Conservation (phyloP, 1,140 invertebrate genomes). For the Caenorhabditis brenneri region DNA sequence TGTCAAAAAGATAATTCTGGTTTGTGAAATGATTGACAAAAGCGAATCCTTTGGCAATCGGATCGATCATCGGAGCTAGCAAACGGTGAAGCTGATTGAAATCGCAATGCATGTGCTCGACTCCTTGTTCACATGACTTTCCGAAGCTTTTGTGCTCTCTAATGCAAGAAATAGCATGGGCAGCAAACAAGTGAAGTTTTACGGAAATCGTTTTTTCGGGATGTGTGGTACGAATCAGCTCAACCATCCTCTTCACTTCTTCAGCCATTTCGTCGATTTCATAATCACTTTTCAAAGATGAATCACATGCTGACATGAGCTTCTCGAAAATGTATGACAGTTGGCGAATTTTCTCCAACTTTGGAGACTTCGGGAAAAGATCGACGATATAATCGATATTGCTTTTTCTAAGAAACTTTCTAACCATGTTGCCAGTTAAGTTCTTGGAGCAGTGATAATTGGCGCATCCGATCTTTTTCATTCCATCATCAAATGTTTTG, state of each 20-base stretch:
- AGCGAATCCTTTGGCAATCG: too few relatives aligned
- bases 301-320: background rate
- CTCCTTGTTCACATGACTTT: background rate
- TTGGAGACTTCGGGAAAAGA: background rate
- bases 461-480: background rate
- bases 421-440: background rate
- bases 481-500: background rate
- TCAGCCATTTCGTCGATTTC: background rate
- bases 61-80: background rate
- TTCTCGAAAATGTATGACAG: background rate
- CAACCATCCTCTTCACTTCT: background rate
- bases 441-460: background rate
- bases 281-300: background rate
- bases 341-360: background rate
- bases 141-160: background rate
- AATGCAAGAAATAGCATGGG: background rate
- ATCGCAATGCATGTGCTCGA: background rate
- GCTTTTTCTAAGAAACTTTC: background rate
- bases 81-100: background rate
- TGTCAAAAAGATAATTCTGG: too few relatives aligned
- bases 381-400: background rate
- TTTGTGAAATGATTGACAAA: too few relatives aligned
- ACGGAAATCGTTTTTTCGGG: background rate
- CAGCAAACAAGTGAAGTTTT: background rate
- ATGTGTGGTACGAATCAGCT: background rate